Evolutionary conservation across 1,140 invertebrate genomes (phyloP), one percentile per base, ranked within the genome.

Genomic region (Saccostrea echinata): DNA sequence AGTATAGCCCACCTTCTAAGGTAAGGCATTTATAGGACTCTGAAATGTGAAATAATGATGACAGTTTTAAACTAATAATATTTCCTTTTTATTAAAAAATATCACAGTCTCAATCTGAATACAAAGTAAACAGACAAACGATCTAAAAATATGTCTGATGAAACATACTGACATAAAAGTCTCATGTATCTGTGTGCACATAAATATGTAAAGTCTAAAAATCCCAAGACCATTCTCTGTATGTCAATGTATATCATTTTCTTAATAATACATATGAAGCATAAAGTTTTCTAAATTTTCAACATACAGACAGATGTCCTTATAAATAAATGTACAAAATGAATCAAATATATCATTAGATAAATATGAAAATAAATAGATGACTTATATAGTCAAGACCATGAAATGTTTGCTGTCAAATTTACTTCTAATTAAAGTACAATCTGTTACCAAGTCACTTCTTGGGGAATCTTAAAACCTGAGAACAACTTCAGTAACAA

Each of bases 81-180:
- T 18, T 57, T 57, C 21, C 53, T 57, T 57, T 57, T 57, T 57
- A 13, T 24, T 30, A 71, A 71, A 71, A 71, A 76, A 16, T 76
- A 76, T 76, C 68, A 76, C 68, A 76, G 68, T 76, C 27, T 76
- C 12, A 16, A 30, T 76, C 68, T 35, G 27, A 76, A 76, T 76
- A 76, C 24, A 76, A 76, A 76, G 13, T 30, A 76, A 18, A 57
- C 21, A 61, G 18, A n/a, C 55, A 61, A 61, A 61, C 6, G 1
- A 21, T 61, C 55, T n/a, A n/a, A 21, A 61, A 21, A 57, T 21
- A 4, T 57, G 55, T 57, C 16, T 57, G 55, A 16, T 57, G 12
- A 4, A 57, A 61, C 18, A 61, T 61, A 61, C 18, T 21, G 6
- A 61, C 21, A 18, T 21, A 61, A 61, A 61, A 21, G n/a, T 21